phyloP scores from a whole-genome alignment of 2,113 vertebrate species.

The Ardeotis arabs region DNA sequence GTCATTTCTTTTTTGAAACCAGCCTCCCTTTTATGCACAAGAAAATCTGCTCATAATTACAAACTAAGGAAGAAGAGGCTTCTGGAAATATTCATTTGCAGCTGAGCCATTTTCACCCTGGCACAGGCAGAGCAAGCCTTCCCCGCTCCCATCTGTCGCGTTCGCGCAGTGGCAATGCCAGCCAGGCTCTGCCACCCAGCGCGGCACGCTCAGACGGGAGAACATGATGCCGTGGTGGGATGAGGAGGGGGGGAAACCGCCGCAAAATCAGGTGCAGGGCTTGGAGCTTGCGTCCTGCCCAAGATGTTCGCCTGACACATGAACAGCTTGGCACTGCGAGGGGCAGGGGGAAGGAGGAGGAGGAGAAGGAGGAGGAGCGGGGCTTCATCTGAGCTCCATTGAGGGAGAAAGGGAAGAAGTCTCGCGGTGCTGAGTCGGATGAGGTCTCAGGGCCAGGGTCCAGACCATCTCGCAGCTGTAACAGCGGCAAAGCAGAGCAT shows the following conservation, averaged over 20 bases:
- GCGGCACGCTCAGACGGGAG: not conserved
- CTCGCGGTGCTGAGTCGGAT: rapidly evolving
- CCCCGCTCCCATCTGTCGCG: constrained; percentile 57
- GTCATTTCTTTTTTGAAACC: constrained; percentile 67
- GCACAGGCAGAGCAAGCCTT: constrained; percentile 53
- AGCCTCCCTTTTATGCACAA: constrained; percentile 67
- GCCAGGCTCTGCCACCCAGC: constrained; percentile 47
- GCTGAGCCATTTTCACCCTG: constrained; percentile 71
- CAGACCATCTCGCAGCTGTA: rapidly evolving
- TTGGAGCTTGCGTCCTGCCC: not conserved
- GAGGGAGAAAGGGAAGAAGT: not conserved
- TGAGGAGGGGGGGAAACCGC: not conserved
- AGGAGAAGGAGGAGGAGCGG: not conserved
- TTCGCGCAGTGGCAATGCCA: constrained; percentile 5
- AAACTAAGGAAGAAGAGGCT: constrained; percentile 57
- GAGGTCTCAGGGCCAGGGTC: not conserved
- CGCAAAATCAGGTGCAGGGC: not conserved
- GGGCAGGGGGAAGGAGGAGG: not conserved
- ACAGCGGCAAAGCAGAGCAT: rapidly evolving
- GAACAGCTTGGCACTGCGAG: constrained; percentile 40
- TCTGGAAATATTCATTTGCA: constrained; percentile 72
- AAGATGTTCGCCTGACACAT: constrained; percentile 45
- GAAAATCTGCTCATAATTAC: constrained; percentile 71
- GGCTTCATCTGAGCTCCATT: not conserved
- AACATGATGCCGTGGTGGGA: not conserved